phyloP scores from a whole-genome alignment of 2,797 vertebrate species.

The Gymnopithys bicolor region DNA sequence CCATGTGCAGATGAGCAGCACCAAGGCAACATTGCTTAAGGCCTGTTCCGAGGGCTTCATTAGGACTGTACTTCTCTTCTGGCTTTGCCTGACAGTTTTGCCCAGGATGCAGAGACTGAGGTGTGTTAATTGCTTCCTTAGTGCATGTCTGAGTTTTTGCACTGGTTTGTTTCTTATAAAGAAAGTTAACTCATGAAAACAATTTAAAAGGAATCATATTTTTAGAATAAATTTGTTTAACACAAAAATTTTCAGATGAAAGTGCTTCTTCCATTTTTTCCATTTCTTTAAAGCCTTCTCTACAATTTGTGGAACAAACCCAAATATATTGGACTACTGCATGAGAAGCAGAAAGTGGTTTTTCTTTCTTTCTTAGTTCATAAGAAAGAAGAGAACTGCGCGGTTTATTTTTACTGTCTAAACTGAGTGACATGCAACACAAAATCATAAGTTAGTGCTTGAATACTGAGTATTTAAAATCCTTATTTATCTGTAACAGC shows the following conservation, averaged over 20 bases:
- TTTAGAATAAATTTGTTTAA: not conserved
- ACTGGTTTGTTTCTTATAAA: not conserved
- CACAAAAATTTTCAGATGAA: not conserved
- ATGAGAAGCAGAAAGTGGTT: not conserved
- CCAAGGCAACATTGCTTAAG: conserved; percentile 17
- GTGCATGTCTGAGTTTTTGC: not conserved
- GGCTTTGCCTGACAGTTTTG: conserved; percentile 5
- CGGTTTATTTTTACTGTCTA: not conserved
- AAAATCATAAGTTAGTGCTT: not conserved
- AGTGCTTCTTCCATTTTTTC: not conserved
- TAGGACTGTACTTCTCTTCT: conserved; percentile 1
- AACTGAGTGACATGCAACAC: not conserved
- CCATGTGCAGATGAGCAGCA: not conserved
- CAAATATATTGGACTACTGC: not conserved
- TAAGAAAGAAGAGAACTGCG: not conserved
- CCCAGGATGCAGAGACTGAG: not conserved
- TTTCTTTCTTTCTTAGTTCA: not conserved
- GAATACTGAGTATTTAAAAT: not conserved
- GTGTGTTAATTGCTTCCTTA: not conserved
- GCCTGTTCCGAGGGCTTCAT: conserved; percentile 12
- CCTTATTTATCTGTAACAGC: not conserved
- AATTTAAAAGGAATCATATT: not conserved
- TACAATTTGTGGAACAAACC: not conserved
- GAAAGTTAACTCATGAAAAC: not conserved
- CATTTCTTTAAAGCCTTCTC: not conserved